A percentile compares a stretch with the other conserved stretches of the same genome.
Evolutionary conservation across 2,888 invertebrate genomes (phyloP).

Genomic region (Beris chalybata): DNA sequence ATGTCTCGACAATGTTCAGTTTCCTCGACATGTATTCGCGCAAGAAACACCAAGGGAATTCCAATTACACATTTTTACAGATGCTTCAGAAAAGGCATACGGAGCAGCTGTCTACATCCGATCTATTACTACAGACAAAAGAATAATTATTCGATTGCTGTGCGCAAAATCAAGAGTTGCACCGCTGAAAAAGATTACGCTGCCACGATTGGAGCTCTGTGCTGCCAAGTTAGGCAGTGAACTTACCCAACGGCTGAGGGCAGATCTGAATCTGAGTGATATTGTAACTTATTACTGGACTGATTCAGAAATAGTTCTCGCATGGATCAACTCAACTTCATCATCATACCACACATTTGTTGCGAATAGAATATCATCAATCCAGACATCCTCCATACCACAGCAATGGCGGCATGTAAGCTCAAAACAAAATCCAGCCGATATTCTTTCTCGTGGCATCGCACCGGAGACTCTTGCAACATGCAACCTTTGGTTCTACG

Average conservation of each 20-base stretch:
- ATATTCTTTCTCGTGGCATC: constrained; percentile 33
- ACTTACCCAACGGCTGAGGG: not conserved
- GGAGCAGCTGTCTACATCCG: constrained; percentile 10
- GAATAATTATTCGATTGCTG: not conserved
- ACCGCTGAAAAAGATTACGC: not conserved
- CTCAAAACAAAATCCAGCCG: constrained; percentile 33
- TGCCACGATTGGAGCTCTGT: constrained; percentile 1
- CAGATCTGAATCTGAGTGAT: not conserved
- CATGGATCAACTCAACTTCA: not conserved
- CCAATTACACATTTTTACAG: constrained; percentile 19
- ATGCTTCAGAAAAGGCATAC: constrained; percentile 12
- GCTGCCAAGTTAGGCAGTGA: not conserved
- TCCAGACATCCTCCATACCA: not conserved
- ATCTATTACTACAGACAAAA: not conserved
- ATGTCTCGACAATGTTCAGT: not conserved
- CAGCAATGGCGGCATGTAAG: constrained; percentile 25
- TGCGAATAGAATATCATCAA: not conserved
- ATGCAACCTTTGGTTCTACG: constrained; percentile 34
- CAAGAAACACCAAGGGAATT: not conserved
- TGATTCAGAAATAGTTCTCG: not conserved
- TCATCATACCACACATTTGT: not conserved
- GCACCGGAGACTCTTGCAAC: constrained; percentile 25
- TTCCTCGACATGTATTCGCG: constrained; percentile 2
- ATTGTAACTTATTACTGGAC: not conserved
- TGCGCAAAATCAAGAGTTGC: not conserved